Evolutionary conservation across 2,888 invertebrate species (phyloP).

Genomic region (Eupithecia exiguata): DNA sequence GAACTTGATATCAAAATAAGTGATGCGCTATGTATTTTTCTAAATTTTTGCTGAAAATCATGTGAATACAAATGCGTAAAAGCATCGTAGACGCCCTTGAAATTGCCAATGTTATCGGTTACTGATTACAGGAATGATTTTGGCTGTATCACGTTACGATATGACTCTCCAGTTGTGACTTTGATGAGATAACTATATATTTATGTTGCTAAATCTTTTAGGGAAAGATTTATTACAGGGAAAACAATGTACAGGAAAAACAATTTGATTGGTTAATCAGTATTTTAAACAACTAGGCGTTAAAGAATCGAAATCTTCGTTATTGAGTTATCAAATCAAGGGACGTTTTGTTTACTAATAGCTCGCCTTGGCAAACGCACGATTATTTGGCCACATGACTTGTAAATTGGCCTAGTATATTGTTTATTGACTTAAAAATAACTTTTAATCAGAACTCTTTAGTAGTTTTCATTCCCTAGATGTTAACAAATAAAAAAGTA

Average conservation of each 20-base stretch:
- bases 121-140: conserved; percentile 65
- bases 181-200: conserved; percentile 46
- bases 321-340: conserved; percentile 43
- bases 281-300: background rate
- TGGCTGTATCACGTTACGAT: conserved; percentile 41
- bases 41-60: background rate
- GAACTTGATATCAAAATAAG: background rate
- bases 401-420: conserved; percentile 26
- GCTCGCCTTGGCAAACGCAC: conserved; percentile 48
- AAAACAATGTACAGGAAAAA: background rate
- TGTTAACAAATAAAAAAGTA: background rate
- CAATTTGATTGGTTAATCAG: background rate
- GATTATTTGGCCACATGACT: conserved; percentile 42
- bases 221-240: background rate
- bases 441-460: conserved; percentile 17
- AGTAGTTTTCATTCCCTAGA: background rate
- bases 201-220: conserved; percentile 11
- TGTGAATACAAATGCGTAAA: conserved; percentile 53
- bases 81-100: conserved; percentile 64
- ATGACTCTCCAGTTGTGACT: conserved; percentile 40
- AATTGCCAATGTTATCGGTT: conserved; percentile 70
- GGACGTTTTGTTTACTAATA: conserved; percentile 48
- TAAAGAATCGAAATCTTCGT: background rate
- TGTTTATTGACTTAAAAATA: conserved; percentile 23
- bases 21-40: background rate